phyloP scores from a whole-genome alignment of 2,888 invertebrate genomes.

The Hofmannophila pseudospretella region DNA sequence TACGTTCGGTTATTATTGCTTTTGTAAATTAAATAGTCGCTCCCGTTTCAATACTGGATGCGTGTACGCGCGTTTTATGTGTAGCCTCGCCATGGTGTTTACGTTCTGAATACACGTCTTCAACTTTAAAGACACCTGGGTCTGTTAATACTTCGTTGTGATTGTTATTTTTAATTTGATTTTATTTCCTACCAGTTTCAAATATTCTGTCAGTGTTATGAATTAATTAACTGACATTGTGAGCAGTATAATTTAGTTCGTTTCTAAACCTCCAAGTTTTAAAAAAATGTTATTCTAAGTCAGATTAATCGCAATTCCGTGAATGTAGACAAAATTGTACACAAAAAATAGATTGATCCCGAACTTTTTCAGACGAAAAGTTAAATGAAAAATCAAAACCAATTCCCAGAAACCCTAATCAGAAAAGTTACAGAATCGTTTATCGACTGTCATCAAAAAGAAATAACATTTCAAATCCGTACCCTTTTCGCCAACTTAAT shows the following conservation, averaged over 20 bases:
- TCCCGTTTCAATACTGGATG: constrained; percentile 34
- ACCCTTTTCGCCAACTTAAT: constrained; percentile 66
- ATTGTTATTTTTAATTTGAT: constrained; percentile 3
- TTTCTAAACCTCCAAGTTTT: too few relatives aligned
- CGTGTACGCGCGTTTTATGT: constrained; percentile 29
- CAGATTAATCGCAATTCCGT: constrained; percentile 20
- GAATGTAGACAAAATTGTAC: background rate
- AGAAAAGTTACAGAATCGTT: constrained; percentile 58
- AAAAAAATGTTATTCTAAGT: too few relatives aligned
- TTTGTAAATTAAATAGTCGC: constrained; percentile 51
- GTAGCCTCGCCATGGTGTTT: constrained; percentile 18
- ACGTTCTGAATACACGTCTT: constrained; percentile 8
- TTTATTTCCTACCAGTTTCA: background rate
- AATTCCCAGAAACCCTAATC: constrained; percentile 42
- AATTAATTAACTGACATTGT: background rate
- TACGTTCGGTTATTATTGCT: constrained; percentile 50
- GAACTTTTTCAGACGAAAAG: constrained; percentile 21
- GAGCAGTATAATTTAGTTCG: too few relatives aligned
- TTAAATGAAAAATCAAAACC: constrained; percentile 44
- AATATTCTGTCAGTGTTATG: background rate
- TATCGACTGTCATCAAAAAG: constrained; percentile 73
- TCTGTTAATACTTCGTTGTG: background rate
- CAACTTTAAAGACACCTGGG: background rate
- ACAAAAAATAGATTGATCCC: background rate
- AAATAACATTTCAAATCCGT: constrained; percentile 50